A percentile compares a stretch with the other conserved stretches of the same genome.
phyloP scores from a whole-genome alignment of 1,140 invertebrate species.

The Chrysomallon squamiferum region DNA sequence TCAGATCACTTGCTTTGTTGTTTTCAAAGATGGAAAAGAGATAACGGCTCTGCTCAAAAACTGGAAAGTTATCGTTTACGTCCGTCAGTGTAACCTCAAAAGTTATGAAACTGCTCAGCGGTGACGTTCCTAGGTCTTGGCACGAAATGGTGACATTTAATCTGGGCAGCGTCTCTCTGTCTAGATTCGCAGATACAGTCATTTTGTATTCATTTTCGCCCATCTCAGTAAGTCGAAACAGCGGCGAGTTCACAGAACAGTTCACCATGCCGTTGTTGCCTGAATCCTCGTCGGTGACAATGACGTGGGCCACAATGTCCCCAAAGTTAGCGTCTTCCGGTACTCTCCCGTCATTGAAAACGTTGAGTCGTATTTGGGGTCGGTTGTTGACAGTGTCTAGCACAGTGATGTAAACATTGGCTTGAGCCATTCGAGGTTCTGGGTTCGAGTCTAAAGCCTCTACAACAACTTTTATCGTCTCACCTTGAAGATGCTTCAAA shows the following conservation, averaged over 20 bases:
- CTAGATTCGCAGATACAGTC: neutral
- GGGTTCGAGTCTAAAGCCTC: neutral
- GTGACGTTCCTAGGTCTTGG: neutral
- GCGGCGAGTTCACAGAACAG: neutral
- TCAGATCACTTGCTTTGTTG: neutral
- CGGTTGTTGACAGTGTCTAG: conserved; percentile 3
- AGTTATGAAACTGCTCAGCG: neutral
- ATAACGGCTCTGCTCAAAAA: neutral
- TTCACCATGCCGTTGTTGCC: neutral
- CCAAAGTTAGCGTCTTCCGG: neutral
- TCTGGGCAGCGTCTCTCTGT: neutral
- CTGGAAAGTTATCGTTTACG: neutral
- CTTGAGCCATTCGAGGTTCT: neutral
- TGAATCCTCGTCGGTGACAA: neutral
- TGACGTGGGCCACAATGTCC: neutral
- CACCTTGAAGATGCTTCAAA: neutral
- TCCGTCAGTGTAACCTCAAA: neutral
- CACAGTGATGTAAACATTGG: neutral
- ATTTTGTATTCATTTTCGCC: neutral
- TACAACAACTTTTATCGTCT: neutral
- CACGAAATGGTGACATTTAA: neutral
- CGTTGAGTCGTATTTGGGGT: neutral
- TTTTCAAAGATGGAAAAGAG: neutral
- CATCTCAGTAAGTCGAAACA: neutral
- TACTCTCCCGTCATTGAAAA: neutral